Conservation (phyloP, 2,113 vertebrate genomes). For the Astur gentilis region DNA sequence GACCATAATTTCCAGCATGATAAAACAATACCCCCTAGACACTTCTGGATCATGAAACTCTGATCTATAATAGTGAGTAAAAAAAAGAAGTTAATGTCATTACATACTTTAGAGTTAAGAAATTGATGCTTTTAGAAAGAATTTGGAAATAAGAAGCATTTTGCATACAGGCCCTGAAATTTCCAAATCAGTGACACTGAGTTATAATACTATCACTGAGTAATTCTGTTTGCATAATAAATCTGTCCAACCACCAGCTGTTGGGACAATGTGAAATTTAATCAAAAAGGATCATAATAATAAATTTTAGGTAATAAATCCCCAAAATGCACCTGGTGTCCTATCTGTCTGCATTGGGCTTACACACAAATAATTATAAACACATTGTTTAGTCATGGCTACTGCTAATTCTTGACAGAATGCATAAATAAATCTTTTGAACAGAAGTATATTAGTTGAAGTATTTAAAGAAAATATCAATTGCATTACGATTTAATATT, state of each 20-base stretch:
- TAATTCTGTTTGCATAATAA: background rate
- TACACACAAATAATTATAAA: background rate
- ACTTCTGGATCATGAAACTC: background rate
- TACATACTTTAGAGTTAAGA: background rate
- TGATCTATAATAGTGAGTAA: background rate
- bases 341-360: background rate
- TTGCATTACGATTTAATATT: background rate
- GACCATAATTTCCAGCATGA: background rate
- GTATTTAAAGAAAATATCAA: background rate
- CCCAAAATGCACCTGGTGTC: background rate
- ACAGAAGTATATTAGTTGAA: background rate
- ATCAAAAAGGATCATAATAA: background rate
- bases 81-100: background rate
- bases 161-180: background rate
- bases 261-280: background rate
- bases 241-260: background rate
- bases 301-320: background rate
- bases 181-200: background rate
- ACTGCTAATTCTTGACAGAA: background rate
- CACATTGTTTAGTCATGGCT: background rate
- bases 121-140: background rate
- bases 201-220: background rate
- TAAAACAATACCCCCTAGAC: background rate
- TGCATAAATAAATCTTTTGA: background rate
- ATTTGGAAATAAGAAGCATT: background rate